Evolutionary conservation across 2,888 invertebrate genomes (phyloP), one percentile per base, ranked within the genome.

Genomic region (Drosophila merina): DNA sequence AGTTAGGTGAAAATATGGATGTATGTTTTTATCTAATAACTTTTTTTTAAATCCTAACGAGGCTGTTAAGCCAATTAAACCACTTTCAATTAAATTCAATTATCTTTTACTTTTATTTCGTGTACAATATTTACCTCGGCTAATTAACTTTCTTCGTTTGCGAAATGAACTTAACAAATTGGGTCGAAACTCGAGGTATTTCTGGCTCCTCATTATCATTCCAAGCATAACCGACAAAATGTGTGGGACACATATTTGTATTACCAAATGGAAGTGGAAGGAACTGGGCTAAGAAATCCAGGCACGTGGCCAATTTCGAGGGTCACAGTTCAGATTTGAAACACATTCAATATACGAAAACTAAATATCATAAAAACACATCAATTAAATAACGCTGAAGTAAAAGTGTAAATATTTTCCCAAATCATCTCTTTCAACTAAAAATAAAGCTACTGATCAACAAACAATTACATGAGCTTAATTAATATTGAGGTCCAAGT

Each of bases 151-250:
- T 64, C 55, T 57, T 20, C 14, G 38, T 60, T 9, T 31, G 47
- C 47, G 45, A 47, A 57, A 64, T 57, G 45, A 64, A 57, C 56
- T 49, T 28, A 56, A 51, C 63, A 50, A 50, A 57, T 45, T 64
- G 44, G 64, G 0, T 26, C 45, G 25, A 28, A 57, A 50, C 47
- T 64, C 49, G 26, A 40, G 26, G 50, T 40, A 67, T 57, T 62
- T 28, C 38, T 26, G 56, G 50, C n/a, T 49, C 36, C 71, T 57
- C 70, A 72, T 72, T 72, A 64, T 50, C 63, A 72, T 72, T 72
- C 71, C 49, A 14, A 50, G 20, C 71, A 63, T 55, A 64, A 31
- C 31, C 47, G 47, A 20, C 12, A 12, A 47, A 44, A 66, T 58
- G 52, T 57, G 42, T 40, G 66, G 58, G 52, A 56, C 63, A 60